Evolutionary conservation across 2,113 vertebrate species (phyloP).

Genomic region (Gasterosteus aculeatus): DNA sequence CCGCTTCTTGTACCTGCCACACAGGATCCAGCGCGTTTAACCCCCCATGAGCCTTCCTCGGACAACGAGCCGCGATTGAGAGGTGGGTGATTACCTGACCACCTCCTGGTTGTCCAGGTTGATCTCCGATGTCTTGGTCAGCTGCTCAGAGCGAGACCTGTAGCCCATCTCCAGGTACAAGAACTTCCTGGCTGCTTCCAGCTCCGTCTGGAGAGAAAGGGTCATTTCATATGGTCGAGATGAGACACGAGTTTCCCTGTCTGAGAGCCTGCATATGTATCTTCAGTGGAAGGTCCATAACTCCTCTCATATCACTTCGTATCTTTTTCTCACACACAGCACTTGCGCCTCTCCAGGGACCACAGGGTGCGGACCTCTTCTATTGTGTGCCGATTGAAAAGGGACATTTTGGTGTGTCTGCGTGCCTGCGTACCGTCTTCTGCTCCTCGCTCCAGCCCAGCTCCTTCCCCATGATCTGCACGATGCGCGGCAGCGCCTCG

Average conservation of each 20-base stretch:
- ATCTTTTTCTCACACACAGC: constrained; percentile 20
- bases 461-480: constrained; percentile 94
- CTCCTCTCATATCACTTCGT: constrained; percentile 4
- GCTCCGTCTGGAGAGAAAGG: constrained; percentile 82
- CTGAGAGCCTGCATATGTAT: background rate
- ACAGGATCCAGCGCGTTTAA: background rate
- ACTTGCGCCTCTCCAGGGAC: constrained; percentile 6
- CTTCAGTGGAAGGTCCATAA: background rate
- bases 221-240: too few relatives aligned
- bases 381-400: constrained; percentile 26
- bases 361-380: constrained; percentile 53
- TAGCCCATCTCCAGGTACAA: constrained; percentile 98
- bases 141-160: constrained; percentile 92
- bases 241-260: background rate
- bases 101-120: constrained; percentile 86
- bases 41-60: background rate
- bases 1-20: constrained; percentile 91
- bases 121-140: constrained; percentile 90
- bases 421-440: constrained; percentile 82
- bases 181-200: constrained; percentile 88
- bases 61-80: too few relatives aligned
- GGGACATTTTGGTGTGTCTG: background rate
- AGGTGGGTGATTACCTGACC: constrained; percentile 80
- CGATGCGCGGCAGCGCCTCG: constrained; percentile 91
- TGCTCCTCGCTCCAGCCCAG: constrained; percentile 89